Percentiles rank a stretch among this genome's conserved stretches.
phyloP scores from a whole-genome alignment of 2,113 vertebrate species.

The Melospiza melodia region DNA sequence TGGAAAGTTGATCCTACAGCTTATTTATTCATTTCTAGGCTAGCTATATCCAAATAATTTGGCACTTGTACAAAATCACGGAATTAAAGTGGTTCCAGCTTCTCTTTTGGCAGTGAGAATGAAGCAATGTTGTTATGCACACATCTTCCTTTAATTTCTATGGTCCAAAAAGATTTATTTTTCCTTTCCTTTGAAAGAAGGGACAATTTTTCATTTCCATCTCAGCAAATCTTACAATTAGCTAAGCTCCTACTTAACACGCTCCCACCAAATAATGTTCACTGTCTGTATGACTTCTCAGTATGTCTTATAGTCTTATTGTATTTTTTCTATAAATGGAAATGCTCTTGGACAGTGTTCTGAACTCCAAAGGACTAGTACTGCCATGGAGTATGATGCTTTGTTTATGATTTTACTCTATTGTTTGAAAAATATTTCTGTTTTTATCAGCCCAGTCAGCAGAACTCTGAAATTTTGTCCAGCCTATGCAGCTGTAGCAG shows the following conservation, averaged over 20 bases:
- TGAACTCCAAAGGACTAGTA: background rate
- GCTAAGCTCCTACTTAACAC: background rate
- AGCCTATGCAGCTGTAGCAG: fast-evolving
- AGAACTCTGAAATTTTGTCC: background rate
- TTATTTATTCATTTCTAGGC: conserved; percentile 5
- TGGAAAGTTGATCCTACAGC: background rate
- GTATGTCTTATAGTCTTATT: background rate
- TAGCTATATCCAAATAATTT: background rate
- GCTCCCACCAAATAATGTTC: background rate
- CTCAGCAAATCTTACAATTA: background rate
- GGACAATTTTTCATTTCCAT: background rate
- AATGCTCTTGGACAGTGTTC: background rate
- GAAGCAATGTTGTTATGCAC: background rate
- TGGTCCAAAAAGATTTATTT: background rate
- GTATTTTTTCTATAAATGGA: background rate
- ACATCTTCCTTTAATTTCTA: background rate
- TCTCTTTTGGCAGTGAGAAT: background rate
- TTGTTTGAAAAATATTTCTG: background rate
- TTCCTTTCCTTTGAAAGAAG: background rate
- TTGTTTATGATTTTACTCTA: background rate
- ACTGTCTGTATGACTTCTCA: background rate
- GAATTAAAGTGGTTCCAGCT: background rate
- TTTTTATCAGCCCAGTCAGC: background rate
- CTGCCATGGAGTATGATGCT: background rate
- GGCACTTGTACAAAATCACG: background rate